Evolutionary conservation across 2,113 vertebrate species (phyloP).

Genomic region (Hemibates koningsi): DNA sequence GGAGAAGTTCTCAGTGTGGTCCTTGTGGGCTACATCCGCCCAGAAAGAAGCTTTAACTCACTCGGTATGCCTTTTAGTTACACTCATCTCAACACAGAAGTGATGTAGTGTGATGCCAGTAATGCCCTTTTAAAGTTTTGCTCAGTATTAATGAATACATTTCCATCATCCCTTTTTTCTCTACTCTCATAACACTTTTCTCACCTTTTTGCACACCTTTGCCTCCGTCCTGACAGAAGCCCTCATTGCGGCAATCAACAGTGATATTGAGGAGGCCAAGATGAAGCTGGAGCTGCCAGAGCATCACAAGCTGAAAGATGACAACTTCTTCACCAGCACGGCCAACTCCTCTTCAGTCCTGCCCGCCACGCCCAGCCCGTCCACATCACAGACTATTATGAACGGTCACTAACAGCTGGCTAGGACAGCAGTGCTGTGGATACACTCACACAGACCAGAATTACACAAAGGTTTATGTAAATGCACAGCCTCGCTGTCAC

Average conservation of each 20-base stretch:
- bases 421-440: not conserved
- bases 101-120: not conserved
- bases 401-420: conserved; percentile 77
- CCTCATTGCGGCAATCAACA: conserved; percentile 85
- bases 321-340: conserved; percentile 81
- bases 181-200: not conserved
- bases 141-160: not conserved
- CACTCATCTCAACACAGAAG: not conserved
- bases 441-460: not conserved
- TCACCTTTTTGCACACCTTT: not conserved
- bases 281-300: conserved; percentile 83
- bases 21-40: conserved; percentile 89
- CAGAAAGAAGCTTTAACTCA: conserved; percentile 86
- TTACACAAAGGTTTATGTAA: not conserved
- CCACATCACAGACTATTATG: conserved; percentile 65
- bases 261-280: conserved; percentile 89
- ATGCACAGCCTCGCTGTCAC: not conserved
- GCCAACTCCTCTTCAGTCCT: conserved; percentile 13
- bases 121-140: not conserved
- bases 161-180: not conserved
- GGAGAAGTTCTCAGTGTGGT: conserved; percentile 87
- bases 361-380: not conserved
- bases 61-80: conserved; percentile 70
- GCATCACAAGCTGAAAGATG: conserved; percentile 81
- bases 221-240: conserved; percentile 70